phyloP scores from a whole-genome alignment of 2,797 vertebrate species.

The Enteromius unitaeniatus region DNA sequence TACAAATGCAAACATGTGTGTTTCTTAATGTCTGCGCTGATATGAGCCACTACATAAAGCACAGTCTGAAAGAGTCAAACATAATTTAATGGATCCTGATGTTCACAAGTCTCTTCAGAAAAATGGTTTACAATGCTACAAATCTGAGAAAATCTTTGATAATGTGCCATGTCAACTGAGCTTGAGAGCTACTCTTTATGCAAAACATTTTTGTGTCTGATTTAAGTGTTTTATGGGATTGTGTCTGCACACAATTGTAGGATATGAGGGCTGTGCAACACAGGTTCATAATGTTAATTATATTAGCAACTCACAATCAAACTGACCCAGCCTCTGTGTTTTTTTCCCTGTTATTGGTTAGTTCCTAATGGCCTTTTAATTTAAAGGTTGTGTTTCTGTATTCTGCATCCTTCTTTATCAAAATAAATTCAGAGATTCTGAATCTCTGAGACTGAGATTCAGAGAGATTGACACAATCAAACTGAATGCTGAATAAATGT shows the following conservation, averaged over 20 bases:
- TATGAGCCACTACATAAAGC: not conserved
- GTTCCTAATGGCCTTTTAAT: not conserved
- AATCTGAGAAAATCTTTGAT: not conserved
- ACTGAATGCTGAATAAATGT: not conserved
- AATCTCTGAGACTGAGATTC: too few species aligned
- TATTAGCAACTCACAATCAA: not conserved
- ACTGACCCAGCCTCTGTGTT: not conserved
- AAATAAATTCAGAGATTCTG: not conserved
- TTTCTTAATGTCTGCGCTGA: slow-evolving; percentile 1
- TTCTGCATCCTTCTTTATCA: not conserved
- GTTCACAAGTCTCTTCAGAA: slow-evolving; percentile 1
- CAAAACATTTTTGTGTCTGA: not conserved
- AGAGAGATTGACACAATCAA: too few species aligned
- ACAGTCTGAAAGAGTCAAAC: not conserved
- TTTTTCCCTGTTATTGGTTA: not conserved
- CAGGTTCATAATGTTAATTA: not conserved
- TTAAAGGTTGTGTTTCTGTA: not conserved
- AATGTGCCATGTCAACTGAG: too few species aligned
- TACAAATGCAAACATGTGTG: slow-evolving; percentile 17
- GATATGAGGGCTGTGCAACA: not conserved
- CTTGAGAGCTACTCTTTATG: not conserved
- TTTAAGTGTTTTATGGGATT: not conserved
- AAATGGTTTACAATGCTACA: slow-evolving; percentile 8
- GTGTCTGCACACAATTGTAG: not conserved
- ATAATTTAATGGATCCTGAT: slow-evolving; percentile 21